Base-by-base conservation (phyloP, 2,888 invertebrate species). In the Sarcophaga subvicina region DNA sequence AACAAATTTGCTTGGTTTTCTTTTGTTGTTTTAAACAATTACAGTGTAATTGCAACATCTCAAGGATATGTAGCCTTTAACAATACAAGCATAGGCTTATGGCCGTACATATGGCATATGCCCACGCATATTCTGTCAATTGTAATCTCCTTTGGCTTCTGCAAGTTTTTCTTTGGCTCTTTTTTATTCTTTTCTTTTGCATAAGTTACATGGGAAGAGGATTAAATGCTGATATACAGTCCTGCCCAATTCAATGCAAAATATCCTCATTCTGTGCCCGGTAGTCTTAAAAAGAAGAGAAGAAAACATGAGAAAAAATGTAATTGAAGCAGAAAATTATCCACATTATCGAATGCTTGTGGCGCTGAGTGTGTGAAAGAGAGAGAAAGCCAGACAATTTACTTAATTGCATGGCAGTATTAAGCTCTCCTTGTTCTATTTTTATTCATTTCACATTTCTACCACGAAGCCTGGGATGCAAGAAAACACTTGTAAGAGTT, bases 21-120 rank as follows among this genome's bases (percentile, higher is more conserved):
- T 17, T 45, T 17, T 47, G 69, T 47, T 49, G 2, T n/a, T n/a
- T 69, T 69, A 47, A 47, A 69, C 69, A 69, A 69, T 69, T 69
- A 5, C 17, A 17, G 20, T 22, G 12, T 3, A 11, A 47, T 69
- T 69, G 45, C 17, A 69, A 4, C 6, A 47, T 11, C 14, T 45
- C n/a, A 54, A 14, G 54, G 4, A 54, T 4, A 54, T 5, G 17
- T 2, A 37, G 37, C 37, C 37, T 6, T 37, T 37, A 37, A 37
- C 4, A 49, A 11, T 49, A 14, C 49, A 49, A 1, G 49, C 14
- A 2, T 14, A 49, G 1, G 49, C 14, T 4, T 4, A 14, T 14
- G 27, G 0, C 37, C 37, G 0, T 10, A 37, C 37, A 37, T 37
- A 10, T 37, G 0, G 0, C 2, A 37, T 37, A 10, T 8, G 37